These are phyloP conservation scores for Cyprinella venusta DNA, from an alignment of 2,797 vertebrate genomes.

Conservation along the genomic window DNA sequence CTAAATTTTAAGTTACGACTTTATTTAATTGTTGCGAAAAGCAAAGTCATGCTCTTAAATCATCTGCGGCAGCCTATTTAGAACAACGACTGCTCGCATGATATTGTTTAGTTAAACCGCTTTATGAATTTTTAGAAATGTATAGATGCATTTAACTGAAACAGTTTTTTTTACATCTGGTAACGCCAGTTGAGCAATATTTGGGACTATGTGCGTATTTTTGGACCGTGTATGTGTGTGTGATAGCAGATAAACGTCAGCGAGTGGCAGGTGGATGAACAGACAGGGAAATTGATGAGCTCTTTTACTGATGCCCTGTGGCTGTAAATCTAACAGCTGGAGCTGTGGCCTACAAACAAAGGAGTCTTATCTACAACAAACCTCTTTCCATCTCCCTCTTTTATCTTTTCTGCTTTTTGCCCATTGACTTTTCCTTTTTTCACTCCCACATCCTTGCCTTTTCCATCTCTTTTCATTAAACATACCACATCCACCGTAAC, in stretches of 20 bases:
- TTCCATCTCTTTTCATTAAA: constrained; percentile 1
- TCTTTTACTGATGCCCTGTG: constrained; percentile 31
- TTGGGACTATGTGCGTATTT: neutral
- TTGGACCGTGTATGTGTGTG: neutral
- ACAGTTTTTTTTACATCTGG: neutral
- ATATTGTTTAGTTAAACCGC: neutral
- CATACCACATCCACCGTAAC: constrained; percentile 3
- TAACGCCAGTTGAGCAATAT: neutral
- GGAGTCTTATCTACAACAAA: constrained; percentile 22
- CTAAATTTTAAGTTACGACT: neutral
- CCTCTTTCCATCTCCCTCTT: neutral
- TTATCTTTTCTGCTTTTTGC: constrained; percentile 10
- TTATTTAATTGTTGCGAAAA: neutral
- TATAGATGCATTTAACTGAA: neutral
- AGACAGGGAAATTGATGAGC: constrained; percentile 26
- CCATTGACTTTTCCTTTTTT: neutral
- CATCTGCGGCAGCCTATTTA: neutral
- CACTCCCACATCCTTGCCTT: constrained; percentile 5
- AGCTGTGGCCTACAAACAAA: constrained; percentile 27
- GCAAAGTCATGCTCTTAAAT: neutral
- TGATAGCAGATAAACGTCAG: neutral
- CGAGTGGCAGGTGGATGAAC: constrained; percentile 22
- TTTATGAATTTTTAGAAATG: neutral
- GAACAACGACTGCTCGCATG: neutral
- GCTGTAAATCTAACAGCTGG: constrained; percentile 49